Percentiles rank a stretch among this genome's conserved stretches.
Evolutionary conservation across 2,888 invertebrate genomes (phyloP).

Genomic region (Venustoraphidia nigricollis): DNA sequence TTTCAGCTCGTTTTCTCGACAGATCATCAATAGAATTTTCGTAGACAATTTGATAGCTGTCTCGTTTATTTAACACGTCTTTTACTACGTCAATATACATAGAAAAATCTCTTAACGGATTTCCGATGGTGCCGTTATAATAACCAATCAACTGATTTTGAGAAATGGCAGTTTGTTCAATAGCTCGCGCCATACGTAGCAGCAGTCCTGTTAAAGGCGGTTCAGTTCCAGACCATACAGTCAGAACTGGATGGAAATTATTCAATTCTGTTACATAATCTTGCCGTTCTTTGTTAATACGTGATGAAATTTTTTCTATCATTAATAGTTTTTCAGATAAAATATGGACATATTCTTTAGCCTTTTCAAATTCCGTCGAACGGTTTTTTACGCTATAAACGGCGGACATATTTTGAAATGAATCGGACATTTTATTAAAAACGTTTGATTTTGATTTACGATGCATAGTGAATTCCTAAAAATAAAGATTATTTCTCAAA

Average conservation of each 20-base stretch:
- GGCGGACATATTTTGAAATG: conserved; percentile 34
- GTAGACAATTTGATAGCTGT: conserved; percentile 46
- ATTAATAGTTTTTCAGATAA: conserved; percentile 44
- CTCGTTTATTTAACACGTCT: conserved; percentile 44
- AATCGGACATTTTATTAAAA: conserved; percentile 37
- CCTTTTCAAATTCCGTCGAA: conserved; percentile 44
- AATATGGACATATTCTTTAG: conserved; percentile 40
- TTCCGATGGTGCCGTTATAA: conserved; percentile 26
- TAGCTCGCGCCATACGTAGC: conserved; percentile 30
- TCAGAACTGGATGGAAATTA: conserved; percentile 43
- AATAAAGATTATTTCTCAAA: conserved; percentile 6
- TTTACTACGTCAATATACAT: conserved; percentile 51
- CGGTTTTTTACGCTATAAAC: conserved; percentile 38
- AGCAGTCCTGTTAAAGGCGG: conserved; percentile 32
- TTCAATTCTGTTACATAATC: conserved; percentile 38
- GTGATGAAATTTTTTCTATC: conserved; percentile 45
- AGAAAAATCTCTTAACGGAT: conserved; percentile 42
- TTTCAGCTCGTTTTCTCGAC: conserved; percentile 40
- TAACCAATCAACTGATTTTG: conserved; percentile 30
- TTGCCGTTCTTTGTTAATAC: conserved; percentile 45
- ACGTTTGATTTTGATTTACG: conserved; percentile 41
- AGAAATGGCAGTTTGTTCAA: conserved; percentile 32
- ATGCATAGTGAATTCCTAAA: conserved; percentile 44
- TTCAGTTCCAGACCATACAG: conserved; percentile 42
- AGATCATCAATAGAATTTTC: conserved; percentile 46